phyloP scores from a whole-genome alignment of 2,797 vertebrate genomes.

The Cynopterus sphinx region DNA sequence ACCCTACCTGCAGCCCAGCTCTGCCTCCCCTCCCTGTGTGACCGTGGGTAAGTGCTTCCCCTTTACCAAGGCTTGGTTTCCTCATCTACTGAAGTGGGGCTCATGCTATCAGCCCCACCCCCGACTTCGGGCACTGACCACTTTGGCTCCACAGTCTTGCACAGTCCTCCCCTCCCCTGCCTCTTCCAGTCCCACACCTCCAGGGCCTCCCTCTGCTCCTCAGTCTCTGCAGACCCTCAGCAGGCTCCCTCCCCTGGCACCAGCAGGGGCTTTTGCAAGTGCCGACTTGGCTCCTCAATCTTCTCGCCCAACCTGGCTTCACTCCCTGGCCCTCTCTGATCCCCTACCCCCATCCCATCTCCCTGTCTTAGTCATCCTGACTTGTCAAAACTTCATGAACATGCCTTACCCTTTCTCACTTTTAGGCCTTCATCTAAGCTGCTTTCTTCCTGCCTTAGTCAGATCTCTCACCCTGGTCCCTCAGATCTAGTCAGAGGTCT shows the following conservation, averaged over 20 bases:
- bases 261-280: background rate
- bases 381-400: no score
- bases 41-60: background rate
- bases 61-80: background rate
- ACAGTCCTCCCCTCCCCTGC: background rate
- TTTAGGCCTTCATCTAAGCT: background rate
- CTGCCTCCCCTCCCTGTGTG: background rate
- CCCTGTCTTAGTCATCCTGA: background rate
- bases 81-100: background rate
- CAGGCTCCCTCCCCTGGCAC: background rate
- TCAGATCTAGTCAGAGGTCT: background rate
- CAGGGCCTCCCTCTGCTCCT: background rate
- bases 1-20: background rate
- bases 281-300: background rate
- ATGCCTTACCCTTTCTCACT: background rate
- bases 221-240: background rate
- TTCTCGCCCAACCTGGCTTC: background rate
- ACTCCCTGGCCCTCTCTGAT: no score
- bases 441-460: background rate
- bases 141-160: background rate
- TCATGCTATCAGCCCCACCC: background rate
- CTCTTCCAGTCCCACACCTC: background rate
- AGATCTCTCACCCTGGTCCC: background rate
- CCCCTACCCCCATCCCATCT: background rate
- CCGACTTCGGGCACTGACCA: rapidly evolving